Evolutionary conservation across 2,113 vertebrate species (phyloP).

Genomic region (Columba janthina): DNA sequence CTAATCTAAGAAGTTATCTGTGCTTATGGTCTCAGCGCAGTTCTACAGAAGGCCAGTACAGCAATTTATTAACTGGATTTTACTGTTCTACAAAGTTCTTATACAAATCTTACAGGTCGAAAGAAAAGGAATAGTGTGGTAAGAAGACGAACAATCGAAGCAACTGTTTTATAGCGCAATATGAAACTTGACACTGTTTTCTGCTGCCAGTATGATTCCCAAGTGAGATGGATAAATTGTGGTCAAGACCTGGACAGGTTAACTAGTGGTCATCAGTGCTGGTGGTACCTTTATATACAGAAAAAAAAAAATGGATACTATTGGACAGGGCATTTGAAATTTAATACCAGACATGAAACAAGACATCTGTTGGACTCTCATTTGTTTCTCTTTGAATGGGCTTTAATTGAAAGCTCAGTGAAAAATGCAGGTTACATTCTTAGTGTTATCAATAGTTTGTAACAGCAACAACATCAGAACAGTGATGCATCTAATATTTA

Average conservation of each 20-base stretch:
- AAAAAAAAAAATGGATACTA: constrained; percentile 23
- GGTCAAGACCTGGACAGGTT: constrained; percentile 68
- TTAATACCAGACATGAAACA: constrained; percentile 70
- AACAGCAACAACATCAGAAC: constrained; percentile 76
- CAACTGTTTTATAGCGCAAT: constrained; percentile 20
- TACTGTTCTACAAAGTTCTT: not conserved
- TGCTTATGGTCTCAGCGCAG: not conserved
- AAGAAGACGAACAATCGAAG: not conserved
- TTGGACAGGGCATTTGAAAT: constrained; percentile 64
- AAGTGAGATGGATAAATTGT: constrained; percentile 69
- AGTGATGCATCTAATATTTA: constrained; percentile 75
- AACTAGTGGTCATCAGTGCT: constrained; percentile 56
- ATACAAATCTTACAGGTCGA: not conserved
- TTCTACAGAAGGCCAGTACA: constrained; percentile 5
- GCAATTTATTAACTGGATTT: constrained; percentile 26
- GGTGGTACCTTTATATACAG: constrained; percentile 51
- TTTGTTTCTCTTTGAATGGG: constrained; percentile 75
- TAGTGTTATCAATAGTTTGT: constrained; percentile 75
- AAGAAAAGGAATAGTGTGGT: not conserved
- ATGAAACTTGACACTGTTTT: constrained; percentile 43
- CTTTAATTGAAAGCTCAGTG: constrained; percentile 83
- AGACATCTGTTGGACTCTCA: constrained; percentile 68
- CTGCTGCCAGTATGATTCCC: constrained; percentile 50
- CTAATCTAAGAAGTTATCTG: constrained; percentile 33
- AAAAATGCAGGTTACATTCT: constrained; percentile 83